Conservation (phyloP, 2,113 vertebrate genomes). For the Phainopepla nitens region DNA sequence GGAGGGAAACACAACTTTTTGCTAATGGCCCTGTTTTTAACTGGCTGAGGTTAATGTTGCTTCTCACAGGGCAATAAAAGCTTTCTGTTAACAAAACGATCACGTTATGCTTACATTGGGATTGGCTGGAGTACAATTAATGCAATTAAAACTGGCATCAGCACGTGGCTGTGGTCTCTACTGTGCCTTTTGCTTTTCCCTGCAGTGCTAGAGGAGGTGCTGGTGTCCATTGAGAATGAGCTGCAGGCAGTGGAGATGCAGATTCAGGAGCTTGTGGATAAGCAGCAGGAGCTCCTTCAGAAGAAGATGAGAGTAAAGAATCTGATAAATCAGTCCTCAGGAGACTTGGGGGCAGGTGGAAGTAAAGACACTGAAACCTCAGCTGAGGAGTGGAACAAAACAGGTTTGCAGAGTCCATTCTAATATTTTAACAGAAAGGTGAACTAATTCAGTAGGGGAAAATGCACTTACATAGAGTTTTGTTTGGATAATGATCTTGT, state of each 20-base stretch:
- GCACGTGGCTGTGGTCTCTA: neutral
- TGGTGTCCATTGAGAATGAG: constrained; percentile 82
- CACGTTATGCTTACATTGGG: neutral
- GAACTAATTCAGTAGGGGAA: neutral
- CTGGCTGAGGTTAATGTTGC: neutral
- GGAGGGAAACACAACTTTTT: neutral
- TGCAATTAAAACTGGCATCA: neutral
- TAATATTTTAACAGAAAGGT: neutral
- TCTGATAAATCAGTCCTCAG: constrained; percentile 75
- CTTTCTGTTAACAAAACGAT: neutral
- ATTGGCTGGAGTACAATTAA: neutral
- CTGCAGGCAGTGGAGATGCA: constrained; percentile 85
- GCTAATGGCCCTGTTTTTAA: neutral
- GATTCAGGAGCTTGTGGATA: constrained; percentile 86
- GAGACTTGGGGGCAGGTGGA: constrained; percentile 48
- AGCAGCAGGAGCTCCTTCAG: constrained; percentile 79
- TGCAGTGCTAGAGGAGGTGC: constrained; percentile 79
- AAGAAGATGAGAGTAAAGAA: constrained; percentile 76
- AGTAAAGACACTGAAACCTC: constrained; percentile 59
- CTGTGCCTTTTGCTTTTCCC: neutral
- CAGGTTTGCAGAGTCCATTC: constrained; percentile 71
- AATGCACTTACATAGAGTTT: neutral
- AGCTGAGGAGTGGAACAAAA: constrained; percentile 74
- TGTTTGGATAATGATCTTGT: neutral
- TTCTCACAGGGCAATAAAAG: neutral